Base-by-base conservation (phyloP, 37 sponge, comb jelly and placozoan genomes). In the Beroe forskalii region DNA sequence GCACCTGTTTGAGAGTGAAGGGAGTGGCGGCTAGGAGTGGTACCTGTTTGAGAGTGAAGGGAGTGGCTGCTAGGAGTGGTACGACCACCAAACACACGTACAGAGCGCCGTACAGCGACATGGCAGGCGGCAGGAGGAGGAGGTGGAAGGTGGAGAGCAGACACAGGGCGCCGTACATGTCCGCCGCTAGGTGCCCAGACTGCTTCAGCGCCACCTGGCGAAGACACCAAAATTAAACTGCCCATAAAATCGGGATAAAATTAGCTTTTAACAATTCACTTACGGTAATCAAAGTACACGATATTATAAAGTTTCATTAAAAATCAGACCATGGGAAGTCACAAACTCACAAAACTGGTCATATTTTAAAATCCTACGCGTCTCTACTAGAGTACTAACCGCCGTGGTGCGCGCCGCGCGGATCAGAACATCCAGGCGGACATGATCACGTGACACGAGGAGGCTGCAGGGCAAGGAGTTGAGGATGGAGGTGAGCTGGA, bases 401-500 rank as follows among this genome's bases (percentile, higher is more conserved):
- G 86, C 28, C 55, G 27, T 80, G 12, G n/a, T 23, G 19, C 86
- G 86, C n/a, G 86, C 86, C 3, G 55, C 55, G 19, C 86, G 44
- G 24, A 80, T 80, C 40, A 80, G 55, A 2, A n/a, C 30, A 48
- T 35, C 86, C 2, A 38, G 72, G 2, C 38, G 35, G 72, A 17
- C 28, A 37, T 32, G 19, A 32, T 69, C 72, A 22, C 86, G 44
- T 41, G 55, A 44, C 4, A 80, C 31, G 9, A 80, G 38, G 3
- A 80, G 60, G 30, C 86, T 80, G 86, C 86, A 80, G 86, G 86
- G 86, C 31, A 80, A 55, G 60, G 86, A 35, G 60, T 80, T 80
- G 48, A 80, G 86, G 86, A 80, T 80, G 86, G 86, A 80, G 30
- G 60, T 80, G 44, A 80, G 86, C 38, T 80, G 86, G 55, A 80